phyloP scores from a whole-genome alignment of 2,888 invertebrate genomes.

The Tanypteryx hageni region DNA sequence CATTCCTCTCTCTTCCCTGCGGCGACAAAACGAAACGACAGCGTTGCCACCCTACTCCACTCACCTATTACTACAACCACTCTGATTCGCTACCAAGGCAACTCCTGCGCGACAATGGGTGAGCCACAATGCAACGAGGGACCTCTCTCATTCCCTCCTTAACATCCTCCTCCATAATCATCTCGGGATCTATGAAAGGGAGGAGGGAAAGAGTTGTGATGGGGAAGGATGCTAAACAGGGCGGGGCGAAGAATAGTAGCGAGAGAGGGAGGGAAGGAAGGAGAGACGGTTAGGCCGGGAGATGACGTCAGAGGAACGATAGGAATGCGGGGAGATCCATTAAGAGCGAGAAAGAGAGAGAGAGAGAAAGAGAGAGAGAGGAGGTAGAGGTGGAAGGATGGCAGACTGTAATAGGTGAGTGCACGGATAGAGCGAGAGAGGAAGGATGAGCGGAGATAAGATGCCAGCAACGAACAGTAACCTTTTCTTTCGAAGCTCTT shows the following conservation, averaged over 20 bases:
- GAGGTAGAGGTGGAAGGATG: neutral
- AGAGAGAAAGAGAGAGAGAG: too few species aligned
- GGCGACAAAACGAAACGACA: too few species aligned
- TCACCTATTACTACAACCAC: too few species aligned
- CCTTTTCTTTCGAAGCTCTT: too few species aligned
- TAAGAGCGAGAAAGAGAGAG: neutral
- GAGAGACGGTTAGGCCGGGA: neutral
- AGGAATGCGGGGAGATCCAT: slow-evolving; percentile 27
- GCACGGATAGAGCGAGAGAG: slow-evolving; percentile 10
- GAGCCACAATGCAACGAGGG: too few species aligned
- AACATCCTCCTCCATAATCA: neutral
- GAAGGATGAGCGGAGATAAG: neutral
- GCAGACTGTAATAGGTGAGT: neutral
- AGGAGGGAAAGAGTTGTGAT: neutral
- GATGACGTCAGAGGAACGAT: slow-evolving; percentile 39
- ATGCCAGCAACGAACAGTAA: too few species aligned
- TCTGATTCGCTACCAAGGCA: too few species aligned
- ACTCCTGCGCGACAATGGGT: too few species aligned
- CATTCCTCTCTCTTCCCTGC: too few species aligned
- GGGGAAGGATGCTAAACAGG: slow-evolving; percentile 9
- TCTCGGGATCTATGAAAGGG: neutral
- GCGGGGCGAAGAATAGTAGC: neutral
- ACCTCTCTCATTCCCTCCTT: too few species aligned
- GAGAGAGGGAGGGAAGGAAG: neutral
- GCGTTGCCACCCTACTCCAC: too few species aligned